Conservation (phyloP, 1,140 invertebrate species). For the Ectropis grisescens region DNA sequence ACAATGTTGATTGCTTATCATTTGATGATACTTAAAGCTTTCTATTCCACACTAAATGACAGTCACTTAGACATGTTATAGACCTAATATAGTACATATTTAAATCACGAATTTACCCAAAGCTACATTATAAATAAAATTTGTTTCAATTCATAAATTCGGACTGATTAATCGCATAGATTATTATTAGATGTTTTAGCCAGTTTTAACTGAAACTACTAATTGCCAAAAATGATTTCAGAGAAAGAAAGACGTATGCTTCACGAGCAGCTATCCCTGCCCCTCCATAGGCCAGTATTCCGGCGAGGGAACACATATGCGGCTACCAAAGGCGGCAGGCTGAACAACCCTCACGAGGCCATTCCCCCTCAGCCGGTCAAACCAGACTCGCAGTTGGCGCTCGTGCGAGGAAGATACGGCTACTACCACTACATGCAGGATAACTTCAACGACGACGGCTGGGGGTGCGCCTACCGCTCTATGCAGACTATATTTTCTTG, state of each 20-base stretch:
- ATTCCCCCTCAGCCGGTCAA: conserved; percentile 18
- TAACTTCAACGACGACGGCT: conserved; percentile 94
- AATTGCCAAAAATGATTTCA: too few species aligned
- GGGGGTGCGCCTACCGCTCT: conserved; percentile 99
- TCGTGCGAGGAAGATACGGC: conserved; percentile 89
- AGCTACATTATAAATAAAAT: too few species aligned
- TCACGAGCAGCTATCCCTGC: conserved; percentile 79
- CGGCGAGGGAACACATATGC: conserved; percentile 76
- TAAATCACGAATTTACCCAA: too few species aligned
- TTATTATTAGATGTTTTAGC: too few species aligned
- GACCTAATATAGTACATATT: too few species aligned
- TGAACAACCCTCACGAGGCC: conserved; percentile 81
- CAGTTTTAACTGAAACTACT: too few species aligned
- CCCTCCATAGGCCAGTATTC: conserved; percentile 78
- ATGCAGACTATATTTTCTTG: conserved; percentile 97
- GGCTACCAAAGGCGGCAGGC: conserved; percentile 69
- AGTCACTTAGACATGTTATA: too few species aligned
- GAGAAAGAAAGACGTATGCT: conserved; percentile 74
- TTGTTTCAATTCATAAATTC: too few species aligned
- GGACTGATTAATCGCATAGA: too few species aligned
- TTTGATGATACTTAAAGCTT: too few species aligned
- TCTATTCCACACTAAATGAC: too few species aligned
- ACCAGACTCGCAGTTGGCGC: conserved; percentile 45
- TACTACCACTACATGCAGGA: conserved; percentile 99
- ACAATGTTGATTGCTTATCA: too few species aligned